Evolutionary conservation across 2,797 vertebrate genomes (phyloP), one percentile per base, ranked within the genome.

Genomic region (Gambusia yucatana): DNA sequence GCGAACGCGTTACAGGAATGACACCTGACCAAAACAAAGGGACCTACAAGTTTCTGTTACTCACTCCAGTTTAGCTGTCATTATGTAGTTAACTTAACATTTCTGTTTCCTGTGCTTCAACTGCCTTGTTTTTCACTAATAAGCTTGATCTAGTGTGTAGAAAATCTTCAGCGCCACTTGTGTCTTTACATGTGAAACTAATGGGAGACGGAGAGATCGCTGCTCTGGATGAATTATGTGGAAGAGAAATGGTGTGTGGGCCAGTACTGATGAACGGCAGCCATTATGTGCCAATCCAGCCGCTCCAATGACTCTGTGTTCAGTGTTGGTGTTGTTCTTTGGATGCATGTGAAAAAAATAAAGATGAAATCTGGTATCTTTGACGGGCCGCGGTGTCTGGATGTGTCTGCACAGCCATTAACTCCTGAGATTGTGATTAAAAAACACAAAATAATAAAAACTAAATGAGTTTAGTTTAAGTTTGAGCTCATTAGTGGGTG

Each of bases 301-400:
- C 73, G n/a, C 41, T 76, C 73, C 55, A 82, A 72, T 84, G 77
- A 77, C 73, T 82, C 89, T 52, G 25, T 88, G 75, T 81, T 89
- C 91, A 90, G 91, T 94, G 92, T 95, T 92, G 85, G 82, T 87
- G 80, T 88, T 91, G 80, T 88, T 91, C 43, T 80, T 86, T 93
- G 89, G 47, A 92, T 89, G 91, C 88, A 94, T 94, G 88, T 93
- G 83, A 91, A 89, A 88, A 78, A 90, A 92, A 90, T 93, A 92
- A 93, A 94, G 76, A 82, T 78, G 43, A 43, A 76, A 63, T 79
- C 25, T 48, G 73, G 75, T 83, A 86, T 61, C 78, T 86, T 84
- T 75, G 71, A 46, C 0, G 0, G 43, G 16, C 48, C 73, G 36
- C 0, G 6, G 71, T 70, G 30, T 47, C 30, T 1, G 11, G 1